phyloP scores from a whole-genome alignment of 2,113 vertebrate genomes.

The Neolamprologus toae region DNA sequence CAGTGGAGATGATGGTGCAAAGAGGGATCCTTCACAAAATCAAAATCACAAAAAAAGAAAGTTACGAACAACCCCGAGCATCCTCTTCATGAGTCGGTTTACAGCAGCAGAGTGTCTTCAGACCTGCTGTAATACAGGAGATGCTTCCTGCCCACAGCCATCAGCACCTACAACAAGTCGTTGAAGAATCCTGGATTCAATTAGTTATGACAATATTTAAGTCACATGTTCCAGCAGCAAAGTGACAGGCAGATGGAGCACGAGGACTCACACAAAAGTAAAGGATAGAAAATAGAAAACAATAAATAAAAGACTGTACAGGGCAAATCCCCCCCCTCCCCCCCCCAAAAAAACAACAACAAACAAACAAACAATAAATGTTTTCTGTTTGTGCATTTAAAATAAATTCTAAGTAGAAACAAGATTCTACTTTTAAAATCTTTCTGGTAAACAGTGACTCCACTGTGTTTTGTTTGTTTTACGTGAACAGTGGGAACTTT shows the following conservation, averaged over 20 bases:
- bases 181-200: background rate
- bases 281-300: background rate
- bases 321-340: rapidly evolving
- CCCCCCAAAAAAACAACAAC: background rate
- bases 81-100: background rate
- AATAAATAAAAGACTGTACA: background rate
- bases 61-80: rapidly evolving
- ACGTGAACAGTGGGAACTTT: background rate
- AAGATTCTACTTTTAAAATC: background rate
- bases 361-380: background rate
- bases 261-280: background rate
- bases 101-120: background rate
- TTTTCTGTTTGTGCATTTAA: background rate
- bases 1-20: background rate
- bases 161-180: background rate
- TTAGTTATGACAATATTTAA: background rate
- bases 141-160: background rate
- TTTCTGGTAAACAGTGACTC: background rate
- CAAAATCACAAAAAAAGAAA: background rate
- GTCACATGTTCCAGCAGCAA: background rate
- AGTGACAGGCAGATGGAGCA: background rate
- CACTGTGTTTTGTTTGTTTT: background rate
- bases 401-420: background rate
- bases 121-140: background rate
- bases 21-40: background rate